Evolutionary conservation across 2,113 vertebrate species (phyloP).

Genomic region (Psephotus haematonotus): DNA sequence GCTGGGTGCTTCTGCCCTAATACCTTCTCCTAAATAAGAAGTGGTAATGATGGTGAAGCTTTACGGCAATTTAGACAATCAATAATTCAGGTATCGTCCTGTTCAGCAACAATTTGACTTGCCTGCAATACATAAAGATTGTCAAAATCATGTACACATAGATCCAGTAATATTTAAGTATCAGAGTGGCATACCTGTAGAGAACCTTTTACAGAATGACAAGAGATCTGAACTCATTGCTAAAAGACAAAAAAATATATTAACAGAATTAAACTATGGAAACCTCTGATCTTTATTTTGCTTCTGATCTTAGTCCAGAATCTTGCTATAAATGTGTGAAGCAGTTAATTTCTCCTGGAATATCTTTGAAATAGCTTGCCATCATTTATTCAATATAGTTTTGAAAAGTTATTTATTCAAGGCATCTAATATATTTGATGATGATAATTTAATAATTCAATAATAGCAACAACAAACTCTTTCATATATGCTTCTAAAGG

Average conservation of each 20-base stretch:
- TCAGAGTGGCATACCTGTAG: neutral
- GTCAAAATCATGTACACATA: neutral
- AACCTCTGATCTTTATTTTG: constrained; percentile 13
- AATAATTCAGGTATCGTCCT: neutral
- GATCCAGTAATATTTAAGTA: neutral
- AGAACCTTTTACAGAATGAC: neutral
- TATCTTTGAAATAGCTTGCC: neutral
- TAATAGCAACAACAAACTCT: neutral
- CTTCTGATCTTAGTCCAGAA: constrained; percentile 29
- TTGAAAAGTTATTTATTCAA: neutral
- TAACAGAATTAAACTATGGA: neutral
- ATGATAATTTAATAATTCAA: constrained; percentile 13
- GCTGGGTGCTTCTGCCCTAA: neutral
- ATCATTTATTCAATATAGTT: neutral
- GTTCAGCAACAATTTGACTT: neutral
- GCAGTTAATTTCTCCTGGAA: neutral
- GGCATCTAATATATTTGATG: constrained; percentile 7
- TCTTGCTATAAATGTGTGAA: neutral
- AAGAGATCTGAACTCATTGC: neutral
- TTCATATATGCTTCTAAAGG: constrained; percentile 12
- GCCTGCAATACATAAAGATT: neutral
- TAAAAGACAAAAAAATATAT: neutral
- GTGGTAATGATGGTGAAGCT: neutral
- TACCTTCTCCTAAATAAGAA: neutral
- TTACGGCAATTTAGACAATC: neutral